Evolutionary conservation across 1,140 invertebrate genomes (phyloP).

Genomic region (Drosophila equinoxialis): DNA sequence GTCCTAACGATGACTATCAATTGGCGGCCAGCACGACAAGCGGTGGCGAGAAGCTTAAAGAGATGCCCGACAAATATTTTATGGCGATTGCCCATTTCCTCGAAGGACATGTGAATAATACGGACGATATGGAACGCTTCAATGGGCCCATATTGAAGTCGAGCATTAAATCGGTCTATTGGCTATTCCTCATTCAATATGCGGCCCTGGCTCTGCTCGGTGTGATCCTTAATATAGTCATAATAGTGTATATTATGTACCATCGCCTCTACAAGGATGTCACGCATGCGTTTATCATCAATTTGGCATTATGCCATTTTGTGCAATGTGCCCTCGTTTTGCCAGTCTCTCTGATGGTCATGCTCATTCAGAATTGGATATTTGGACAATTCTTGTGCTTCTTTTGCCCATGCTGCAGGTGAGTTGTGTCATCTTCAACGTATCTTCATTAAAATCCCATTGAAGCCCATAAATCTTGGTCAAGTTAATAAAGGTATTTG

Average conservation of each 20-base stretch:
- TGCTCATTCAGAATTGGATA: conserved; percentile 89
- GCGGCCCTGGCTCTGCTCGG: conserved; percentile 85
- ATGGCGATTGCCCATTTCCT: conserved; percentile 69
- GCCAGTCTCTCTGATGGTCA: conserved; percentile 87
- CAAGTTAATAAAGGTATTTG: conserved; percentile 11
- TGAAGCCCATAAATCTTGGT: not conserved
- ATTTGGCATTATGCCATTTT: conserved; percentile 87
- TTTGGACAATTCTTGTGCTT: conserved; percentile 90
- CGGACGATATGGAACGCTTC: conserved; percentile 64
- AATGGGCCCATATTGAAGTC: conserved; percentile 77
- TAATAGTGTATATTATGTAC: conserved; percentile 86
- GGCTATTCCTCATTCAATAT: conserved; percentile 87
- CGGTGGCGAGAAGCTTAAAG: conserved; percentile 57
- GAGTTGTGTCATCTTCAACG: conserved; percentile 52
- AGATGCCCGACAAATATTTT: conserved; percentile 75
- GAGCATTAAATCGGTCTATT: conserved; percentile 85
- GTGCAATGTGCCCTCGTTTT: conserved; percentile 88
- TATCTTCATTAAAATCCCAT: not conserved
- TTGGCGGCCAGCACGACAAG: conserved; percentile 42
- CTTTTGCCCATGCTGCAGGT: conserved; percentile 90
- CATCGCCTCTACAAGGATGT: conserved; percentile 86
- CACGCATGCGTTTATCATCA: conserved; percentile 87
- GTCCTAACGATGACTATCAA: conserved; percentile 27
- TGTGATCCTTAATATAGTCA: conserved; percentile 85
- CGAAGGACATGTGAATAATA: conserved; percentile 65